Evolutionary conservation across 2,113 vertebrate genomes (phyloP).

Genomic region (human): GRCh38 chr6:97054001-97054500

Average conservation of each 20-base stretch:
- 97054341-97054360: constrained; percentile 15
- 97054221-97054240: background rate
- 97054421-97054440: background rate
- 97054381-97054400: background rate
- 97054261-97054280: background rate
- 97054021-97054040: constrained; percentile 81
- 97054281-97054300: constrained; percentile 25
- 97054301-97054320: background rate
- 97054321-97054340: background rate
- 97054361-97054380: background rate
- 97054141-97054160: background rate
- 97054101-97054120: background rate
- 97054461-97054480: background rate
- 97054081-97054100: background rate
- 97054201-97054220: background rate
- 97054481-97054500: background rate
- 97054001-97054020: constrained; percentile 82
- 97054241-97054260: background rate
- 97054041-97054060: constrained; percentile 23
- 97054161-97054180: background rate
- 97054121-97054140: background rate
- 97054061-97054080: background rate
- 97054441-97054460: background rate
- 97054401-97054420: background rate
- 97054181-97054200: background rate